Evolutionary conservation across 2,797 vertebrate species (phyloP), one percentile per base, ranked within the genome.

Genomic region (Erpetoichthys calabaricus): DNA sequence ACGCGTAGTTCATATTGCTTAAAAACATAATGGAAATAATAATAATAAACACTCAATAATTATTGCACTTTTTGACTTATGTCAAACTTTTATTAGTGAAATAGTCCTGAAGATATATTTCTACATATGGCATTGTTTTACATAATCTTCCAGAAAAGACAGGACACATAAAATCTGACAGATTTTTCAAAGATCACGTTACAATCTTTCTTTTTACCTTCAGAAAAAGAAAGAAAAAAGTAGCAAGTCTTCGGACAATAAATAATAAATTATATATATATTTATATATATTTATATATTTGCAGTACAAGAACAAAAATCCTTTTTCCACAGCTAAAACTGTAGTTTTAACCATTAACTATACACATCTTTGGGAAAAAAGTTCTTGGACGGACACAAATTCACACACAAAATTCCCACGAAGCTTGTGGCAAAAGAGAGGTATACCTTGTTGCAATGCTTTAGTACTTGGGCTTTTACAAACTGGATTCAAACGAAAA

Each of bases 371-470:
- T 89, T 93, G 89, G 90, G 89, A 83, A 80, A 67, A 85, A 82
- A 78, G 73, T 80, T 86, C 73, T 86, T 84, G 80, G 85, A 88
- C 81, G 59, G 81, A 94, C 87, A 89, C 82, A 72, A 88, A 80
- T 83, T 89, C 89, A 89, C 89, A 87, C 80, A 89, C 81, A 84
- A 79, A 70, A 70, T 74, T 91, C 89, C 91, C 89, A 85, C 90
- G 80, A 87, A 82, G 85, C 80, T 83, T 90, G 88, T 91, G 88
- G 86, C 88, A 88, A 83, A 91, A 89, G 79, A 94, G 92, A 97
- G 94, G 92, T 97, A 95, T 91, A 93, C 88, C 90, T 92, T 90
- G 92, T 94, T 94, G 90, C 85, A 90, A 94, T 89, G 90, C 83
- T 90, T 91, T 82, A 85, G 83, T 81, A 85, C 73, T 84, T 73